Evolutionary conservation across 2,888 invertebrate genomes (phyloP), one percentile per base, ranked within the genome.

Genomic region (Scotopteryx bipunctaria): DNA sequence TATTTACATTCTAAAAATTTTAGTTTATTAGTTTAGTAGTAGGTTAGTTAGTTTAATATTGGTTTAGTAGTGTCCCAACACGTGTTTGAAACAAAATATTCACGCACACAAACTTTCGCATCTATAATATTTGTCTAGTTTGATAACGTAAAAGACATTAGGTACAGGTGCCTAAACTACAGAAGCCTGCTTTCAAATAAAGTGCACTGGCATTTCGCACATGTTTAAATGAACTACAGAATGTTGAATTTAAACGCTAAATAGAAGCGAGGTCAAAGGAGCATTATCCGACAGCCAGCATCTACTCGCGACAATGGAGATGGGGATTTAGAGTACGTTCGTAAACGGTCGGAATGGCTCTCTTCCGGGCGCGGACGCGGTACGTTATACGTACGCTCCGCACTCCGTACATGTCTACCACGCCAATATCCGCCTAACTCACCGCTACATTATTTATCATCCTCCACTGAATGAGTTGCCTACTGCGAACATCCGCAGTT

Each of bases 321-420:
- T 66, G 69, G 67, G 60, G 67, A 70, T 69, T 71, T 67, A 73
- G 61, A 61, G 64, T 55, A 65, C 67, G 68, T 59, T 76, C 70
- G 72, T 79, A 78, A 81, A 79, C 76, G 70, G 73, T 66, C 69
- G 72, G 69, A 82, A 82, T 79, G 70, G 75, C 66, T 71, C 69
- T 69, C 76, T 73, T 81, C 83, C 83, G 80, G 72, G 61, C 52
- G 48, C 62, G 41, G 40, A 45, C 52, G 25, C 44, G 44, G 51
- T 49, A 44, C 35, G 35, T 3, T n/a, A n/a, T 27, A 9, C 27
- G 41, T 33, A 19, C 47, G 49, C 40, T 44, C 40, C 37, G 43
- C 47, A 31, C 46, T 55, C 53, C 55, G 33, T 51, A 52, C 51
- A 43, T 54, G 37, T 47, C 51, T 47, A 41, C 50, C 53, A 27